phyloP scores from a whole-genome alignment of 2,888 invertebrate genomes.

The Zaprionus bogoriensis region DNA sequence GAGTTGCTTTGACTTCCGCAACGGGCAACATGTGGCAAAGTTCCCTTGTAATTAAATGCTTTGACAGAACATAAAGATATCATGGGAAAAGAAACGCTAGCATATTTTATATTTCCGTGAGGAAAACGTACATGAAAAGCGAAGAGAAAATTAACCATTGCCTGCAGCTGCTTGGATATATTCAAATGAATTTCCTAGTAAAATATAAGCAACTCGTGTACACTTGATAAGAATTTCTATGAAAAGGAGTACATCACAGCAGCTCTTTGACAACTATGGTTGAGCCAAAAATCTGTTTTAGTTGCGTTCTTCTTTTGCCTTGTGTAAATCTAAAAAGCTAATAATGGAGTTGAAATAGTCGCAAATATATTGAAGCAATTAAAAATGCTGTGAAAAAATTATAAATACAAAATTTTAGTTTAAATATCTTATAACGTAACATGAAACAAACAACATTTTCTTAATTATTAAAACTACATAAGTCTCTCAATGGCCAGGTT shows the following conservation, averaged over 20 bases:
- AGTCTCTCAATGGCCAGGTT: too few species aligned
- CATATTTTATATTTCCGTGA: background rate
- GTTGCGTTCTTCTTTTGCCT: background rate
- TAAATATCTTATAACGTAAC: too few species aligned
- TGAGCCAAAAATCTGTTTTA: background rate
- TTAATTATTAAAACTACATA: too few species aligned
- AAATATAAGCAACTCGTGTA: background rate
- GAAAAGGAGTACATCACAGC: background rate
- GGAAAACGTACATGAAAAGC: background rate
- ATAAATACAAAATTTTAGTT: too few species aligned
- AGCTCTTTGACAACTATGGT: background rate
- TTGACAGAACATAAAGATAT: background rate
- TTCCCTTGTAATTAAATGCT: constrained; percentile 21
- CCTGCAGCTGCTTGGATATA: background rate
- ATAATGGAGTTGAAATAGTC: too few species aligned
- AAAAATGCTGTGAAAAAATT: too few species aligned
- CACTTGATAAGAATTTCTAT: background rate
- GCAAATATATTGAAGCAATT: too few species aligned
- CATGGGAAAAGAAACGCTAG: background rate
- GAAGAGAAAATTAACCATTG: background rate
- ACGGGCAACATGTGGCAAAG: constrained; percentile 28
- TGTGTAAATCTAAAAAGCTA: background rate
- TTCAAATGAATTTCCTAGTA: background rate
- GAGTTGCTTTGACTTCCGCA: constrained; percentile 30
- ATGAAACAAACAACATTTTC: too few species aligned